Evolutionary conservation across 2,113 vertebrate species (phyloP).

Genomic region (Mormoops blainvillei): DNA sequence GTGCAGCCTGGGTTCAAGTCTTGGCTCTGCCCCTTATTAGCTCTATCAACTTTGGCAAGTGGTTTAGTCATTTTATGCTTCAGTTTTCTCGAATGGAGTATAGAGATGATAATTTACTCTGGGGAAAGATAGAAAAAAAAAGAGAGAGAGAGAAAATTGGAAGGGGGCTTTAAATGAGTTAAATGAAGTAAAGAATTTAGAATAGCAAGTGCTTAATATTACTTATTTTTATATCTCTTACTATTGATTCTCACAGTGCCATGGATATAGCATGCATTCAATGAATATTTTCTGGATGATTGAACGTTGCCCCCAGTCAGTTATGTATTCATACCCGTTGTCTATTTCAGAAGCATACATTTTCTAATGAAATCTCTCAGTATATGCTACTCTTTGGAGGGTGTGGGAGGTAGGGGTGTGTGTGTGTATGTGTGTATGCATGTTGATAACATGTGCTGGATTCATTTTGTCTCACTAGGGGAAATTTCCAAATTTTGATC

Average conservation of each 20-base stretch:
- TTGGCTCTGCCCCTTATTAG: neutral
- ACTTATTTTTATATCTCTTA: neutral
- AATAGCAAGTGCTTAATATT: neutral
- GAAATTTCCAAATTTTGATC: constrained; percentile 57
- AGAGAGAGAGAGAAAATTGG: neutral
- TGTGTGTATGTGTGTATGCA: neutral
- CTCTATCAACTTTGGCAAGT: neutral
- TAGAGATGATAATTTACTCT: neutral
- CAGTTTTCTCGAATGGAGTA: constrained; percentile 4
- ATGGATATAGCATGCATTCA: neutral
- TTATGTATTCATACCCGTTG: neutral
- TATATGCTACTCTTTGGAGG: neutral
- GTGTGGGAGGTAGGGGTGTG: neutral
- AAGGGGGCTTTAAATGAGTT: neutral
- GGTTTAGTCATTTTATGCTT: neutral
- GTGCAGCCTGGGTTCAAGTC: neutral
- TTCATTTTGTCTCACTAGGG: constrained; percentile 31
- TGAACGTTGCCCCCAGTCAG: neutral
- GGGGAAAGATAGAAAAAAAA: neutral
- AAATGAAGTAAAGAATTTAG: neutral
- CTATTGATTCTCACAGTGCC: neutral
- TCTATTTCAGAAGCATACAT: neutral
- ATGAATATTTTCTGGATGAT: neutral
- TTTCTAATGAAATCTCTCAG: neutral
- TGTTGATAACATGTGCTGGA: neutral